Evolutionary conservation across 1,140 invertebrate species (phyloP).

Genomic region (Eueides isabella): DNA sequence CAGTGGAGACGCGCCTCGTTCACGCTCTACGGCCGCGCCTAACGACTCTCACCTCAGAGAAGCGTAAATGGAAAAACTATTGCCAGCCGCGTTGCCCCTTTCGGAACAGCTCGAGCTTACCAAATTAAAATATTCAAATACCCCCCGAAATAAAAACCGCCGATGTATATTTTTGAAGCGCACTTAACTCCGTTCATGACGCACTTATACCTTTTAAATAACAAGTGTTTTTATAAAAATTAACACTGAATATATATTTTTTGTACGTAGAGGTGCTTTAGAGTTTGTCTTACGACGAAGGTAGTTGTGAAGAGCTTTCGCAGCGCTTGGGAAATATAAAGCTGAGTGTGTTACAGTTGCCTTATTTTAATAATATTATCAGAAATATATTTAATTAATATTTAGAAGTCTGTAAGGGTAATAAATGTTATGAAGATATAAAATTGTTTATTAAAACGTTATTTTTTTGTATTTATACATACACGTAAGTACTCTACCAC

Average conservation of each 20-base stretch:
- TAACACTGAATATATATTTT: conserved; percentile 13
- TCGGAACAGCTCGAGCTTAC: conserved; percentile 19
- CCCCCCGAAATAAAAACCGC: conserved; percentile 3
- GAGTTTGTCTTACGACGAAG: neutral
- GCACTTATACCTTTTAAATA: conserved; percentile 17
- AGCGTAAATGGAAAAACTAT: conserved; percentile 22
- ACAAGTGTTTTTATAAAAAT: conserved; percentile 21
- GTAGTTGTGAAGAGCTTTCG: neutral
- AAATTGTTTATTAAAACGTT: neutral
- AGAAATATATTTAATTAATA: conserved; percentile 3
- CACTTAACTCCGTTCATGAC: conserved; percentile 5
- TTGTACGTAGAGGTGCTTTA: neutral
- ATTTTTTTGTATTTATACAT: neutral
- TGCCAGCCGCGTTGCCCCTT: conserved; percentile 17
- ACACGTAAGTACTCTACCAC: neutral
- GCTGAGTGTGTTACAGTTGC: neutral
- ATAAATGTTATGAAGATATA: neutral
- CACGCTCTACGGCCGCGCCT: conserved; percentile 18
- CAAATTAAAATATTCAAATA: conserved; percentile 29
- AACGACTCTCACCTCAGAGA: conserved; percentile 24
- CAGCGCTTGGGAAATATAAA: neutral
- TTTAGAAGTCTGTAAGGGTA: neutral
- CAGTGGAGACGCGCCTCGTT: conserved; percentile 13
- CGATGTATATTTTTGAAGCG: conserved; percentile 21
- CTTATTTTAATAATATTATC: conserved; percentile 5